Base-by-base conservation (phyloP, 2,113 vertebrate genomes). In the Vireo altiloquus region DNA sequence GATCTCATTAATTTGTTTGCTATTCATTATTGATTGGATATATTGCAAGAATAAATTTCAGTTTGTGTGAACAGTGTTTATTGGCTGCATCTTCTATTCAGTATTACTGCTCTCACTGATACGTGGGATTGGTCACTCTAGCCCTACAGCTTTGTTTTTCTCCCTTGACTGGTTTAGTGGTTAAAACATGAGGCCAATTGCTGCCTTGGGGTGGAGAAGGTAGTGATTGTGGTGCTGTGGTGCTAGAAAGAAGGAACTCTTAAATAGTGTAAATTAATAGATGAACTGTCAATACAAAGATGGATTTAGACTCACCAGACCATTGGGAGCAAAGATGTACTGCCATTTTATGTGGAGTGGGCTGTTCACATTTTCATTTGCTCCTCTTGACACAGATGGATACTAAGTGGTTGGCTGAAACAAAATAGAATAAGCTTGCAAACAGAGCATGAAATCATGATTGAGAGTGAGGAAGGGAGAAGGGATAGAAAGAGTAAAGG, bases 1-100 rank as follows among this genome's bases (percentile, higher is more conserved):
- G 35, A 50, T 91, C 33, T 89, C n/a, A 69, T 81, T 74, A 90
- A 82, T 92, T 82, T 89, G 46, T 82, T 93, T 94, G 50, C 24
- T 90, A 54, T 84, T 76, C 53, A 24, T 82, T 91, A 87, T 64
- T 90, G 76, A 92, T 89, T 76, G 30, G 64, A 61, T 46, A 13
- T 78, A 88, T 72, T 35, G 81, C 35, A 66, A 76, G 75, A 86
- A 78, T 13, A 61, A 57, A 87, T 87, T 89, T 76, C 71, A 92
- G 2, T 83, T 47, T 46, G 12, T 81, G 50, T 61, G 72, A 82
- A n/a, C 7, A 33, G 9, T 42, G 22, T 83, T 94, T 49, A 80
- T 40, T 69, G 66, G 39, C 53, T 89, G 25, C 33, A 59, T 60
- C 35, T 86, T 28, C 52, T 90, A 2, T 30, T 78, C 49, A 22